Evolutionary conservation across 2,113 vertebrate genomes (phyloP).

Genomic region (Archocentrus centrarchus): DNA sequence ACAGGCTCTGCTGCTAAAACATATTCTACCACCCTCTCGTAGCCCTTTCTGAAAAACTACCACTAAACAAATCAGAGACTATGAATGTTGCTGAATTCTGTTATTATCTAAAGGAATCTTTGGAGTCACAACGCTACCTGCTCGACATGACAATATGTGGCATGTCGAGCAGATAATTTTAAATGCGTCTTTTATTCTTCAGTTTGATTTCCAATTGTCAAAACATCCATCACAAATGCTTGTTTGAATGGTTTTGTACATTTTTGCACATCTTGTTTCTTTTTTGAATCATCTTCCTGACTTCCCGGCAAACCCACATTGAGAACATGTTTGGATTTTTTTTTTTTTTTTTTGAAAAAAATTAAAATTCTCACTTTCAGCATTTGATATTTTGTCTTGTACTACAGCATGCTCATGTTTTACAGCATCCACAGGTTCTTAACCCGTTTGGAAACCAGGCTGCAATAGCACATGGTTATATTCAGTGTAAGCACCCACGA

Average conservation of each 20-base stretch:
- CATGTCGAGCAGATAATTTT: not conserved
- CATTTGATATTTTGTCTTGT: not conserved
- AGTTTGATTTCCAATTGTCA: not conserved
- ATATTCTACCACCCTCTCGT: not conserved
- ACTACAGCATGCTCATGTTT: not conserved
- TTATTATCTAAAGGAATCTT: slow-evolving; percentile 2
- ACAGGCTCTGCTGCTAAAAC: slow-evolving; percentile 32
- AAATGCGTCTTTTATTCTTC: not conserved
- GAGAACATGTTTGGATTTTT: not conserved
- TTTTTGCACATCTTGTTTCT: not conserved
- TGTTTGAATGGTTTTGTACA: not conserved
- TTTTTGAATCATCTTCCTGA: not conserved
- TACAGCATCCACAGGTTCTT: not conserved
- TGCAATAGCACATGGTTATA: not conserved
- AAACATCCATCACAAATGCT: not conserved
- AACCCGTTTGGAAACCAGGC: not conserved
- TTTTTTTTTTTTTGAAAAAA: too few relatives aligned
- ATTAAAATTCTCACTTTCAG: not conserved
- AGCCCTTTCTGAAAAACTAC: slow-evolving; percentile 20
- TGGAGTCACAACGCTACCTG: not conserved
- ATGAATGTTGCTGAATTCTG: not conserved
- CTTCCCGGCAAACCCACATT: not conserved
- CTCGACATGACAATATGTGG: not conserved
- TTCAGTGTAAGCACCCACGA: not conserved
- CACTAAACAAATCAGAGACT: not conserved